These are phyloP conservation scores for Corvus cornix DNA, from an alignment of 2,113 vertebrate genomes.

Conservation along the genomic window DNA sequence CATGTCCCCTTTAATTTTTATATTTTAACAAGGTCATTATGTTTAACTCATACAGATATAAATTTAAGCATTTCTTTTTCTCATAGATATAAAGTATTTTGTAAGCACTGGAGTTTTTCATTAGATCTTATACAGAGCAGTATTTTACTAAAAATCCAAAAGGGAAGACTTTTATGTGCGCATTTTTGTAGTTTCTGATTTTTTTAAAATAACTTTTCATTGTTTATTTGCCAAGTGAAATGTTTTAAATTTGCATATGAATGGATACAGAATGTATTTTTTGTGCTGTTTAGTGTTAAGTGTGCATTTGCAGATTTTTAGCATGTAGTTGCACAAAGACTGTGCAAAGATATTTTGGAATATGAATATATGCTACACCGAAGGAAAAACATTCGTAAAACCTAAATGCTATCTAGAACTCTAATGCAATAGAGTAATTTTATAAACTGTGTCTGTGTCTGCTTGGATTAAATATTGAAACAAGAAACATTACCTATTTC, in stretches of 20 bases:
- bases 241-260: conserved; percentile 77
- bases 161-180: conserved; percentile 79
- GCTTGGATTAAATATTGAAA: conserved; percentile 64
- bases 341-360: conserved; percentile 75
- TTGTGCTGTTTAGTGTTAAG: conserved; percentile 70
- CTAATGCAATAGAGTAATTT: conserved; percentile 77
- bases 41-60: conserved; percentile 50
- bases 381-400: conserved; percentile 65
- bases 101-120: conserved; percentile 82
- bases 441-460: conserved; percentile 63
- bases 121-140: conserved; percentile 81
- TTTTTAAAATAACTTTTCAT: conserved; percentile 74
- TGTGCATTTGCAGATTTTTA: conserved; percentile 77
- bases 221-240: conserved; percentile 74
- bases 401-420: conserved; percentile 69
- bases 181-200: conserved; percentile 79
- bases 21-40: conserved; percentile 43
- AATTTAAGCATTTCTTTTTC: conserved; percentile 68
- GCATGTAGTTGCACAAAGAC: conserved; percentile 71
- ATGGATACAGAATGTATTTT: conserved; percentile 78
- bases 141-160: conserved; percentile 84
- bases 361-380: conserved; percentile 66
- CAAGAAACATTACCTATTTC: conserved; percentile 1
- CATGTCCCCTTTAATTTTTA: conserved; percentile 40
- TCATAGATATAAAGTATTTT: conserved; percentile 74